Evolutionary conservation across 1,140 invertebrate genomes (phyloP), one percentile per base, ranked within the genome.

Genomic region (Cyphomyrmex costatus): DNA sequence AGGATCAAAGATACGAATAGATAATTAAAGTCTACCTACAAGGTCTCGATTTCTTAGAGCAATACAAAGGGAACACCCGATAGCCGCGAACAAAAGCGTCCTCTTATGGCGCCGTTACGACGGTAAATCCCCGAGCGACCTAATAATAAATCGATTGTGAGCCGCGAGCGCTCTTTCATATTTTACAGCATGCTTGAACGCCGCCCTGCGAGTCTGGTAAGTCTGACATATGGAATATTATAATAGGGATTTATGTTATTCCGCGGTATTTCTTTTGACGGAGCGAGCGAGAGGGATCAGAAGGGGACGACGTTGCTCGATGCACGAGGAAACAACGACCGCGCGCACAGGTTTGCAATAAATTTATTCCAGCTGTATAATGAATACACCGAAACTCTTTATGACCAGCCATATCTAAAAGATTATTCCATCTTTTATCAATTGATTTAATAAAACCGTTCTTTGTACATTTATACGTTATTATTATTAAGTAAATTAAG

Each of bases 171-270:
- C 66, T 73, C 79, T 73, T 82, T 73, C 66, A 82, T 82, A 82
- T 82, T 82, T 82, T 58, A 82, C 66, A 42, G 36, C 53, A 12
- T 24, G 79, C 53, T 58, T 71, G 51, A 71, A 68, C 79, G 66
- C 21, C 66, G 60, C 2, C 24, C 78, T 33, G 42, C 65, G 36
- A 58, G 79, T 82, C 51, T 51, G 36, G 24, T 82, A 82, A 82
- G 79, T 82, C 79, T 71, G 79, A 82, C 66, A 82, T 82, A 80
- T 80, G 63, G 63, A 80, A 80, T 80, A 82, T 71, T 82, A 82
- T 82, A 82, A 82, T 30, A 82, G 36, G 66, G 51, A 82, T 82
- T 73, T 73, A 82, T 71, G 65, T 82, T 82, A 82, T 82, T 58
- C 79, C 66, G 51, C 19, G 66, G 33, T 61, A 60, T 80, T 53